A percentile compares a stretch with the other conserved stretches of the same genome.
Conservation (phyloP, 2,797 vertebrate species). For the Epinephelus coioides region DNA sequence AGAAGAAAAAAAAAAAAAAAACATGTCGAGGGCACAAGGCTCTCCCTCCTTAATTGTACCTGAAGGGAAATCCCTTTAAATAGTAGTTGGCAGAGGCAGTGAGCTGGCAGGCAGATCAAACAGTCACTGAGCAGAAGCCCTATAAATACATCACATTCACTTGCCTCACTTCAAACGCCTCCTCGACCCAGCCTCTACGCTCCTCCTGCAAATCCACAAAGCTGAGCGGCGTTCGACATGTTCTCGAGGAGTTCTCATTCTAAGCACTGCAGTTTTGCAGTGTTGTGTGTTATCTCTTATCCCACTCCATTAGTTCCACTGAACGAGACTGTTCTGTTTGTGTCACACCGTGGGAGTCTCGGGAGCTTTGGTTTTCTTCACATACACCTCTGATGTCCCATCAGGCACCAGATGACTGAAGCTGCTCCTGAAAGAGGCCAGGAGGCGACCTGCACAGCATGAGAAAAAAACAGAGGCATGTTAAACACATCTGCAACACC, state of each 20-base stretch:
- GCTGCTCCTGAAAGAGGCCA: constrained; percentile 89
- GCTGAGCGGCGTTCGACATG: constrained; percentile 30
- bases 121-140: constrained; percentile 79
- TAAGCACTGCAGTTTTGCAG: constrained; percentile 27
- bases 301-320: constrained; percentile 1
- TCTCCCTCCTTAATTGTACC: constrained; percentile 85
- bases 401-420: constrained; percentile 88
- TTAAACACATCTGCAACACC: constrained; percentile 54
- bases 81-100: constrained; percentile 79
- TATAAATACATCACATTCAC: constrained; percentile 88
- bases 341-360: constrained; percentile 66
- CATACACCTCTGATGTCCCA: constrained; percentile 85
- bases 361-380: constrained; percentile 84
- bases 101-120: constrained; percentile 87
- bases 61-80: constrained; percentile 89
- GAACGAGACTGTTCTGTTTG: constrained; percentile 19
- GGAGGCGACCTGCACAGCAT: constrained; percentile 85
- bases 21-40: constrained; percentile 61
- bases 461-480: constrained; percentile 31
- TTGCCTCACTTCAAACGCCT: constrained; percentile 77
- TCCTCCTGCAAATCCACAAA: constrained; percentile 41
- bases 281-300: neutral
- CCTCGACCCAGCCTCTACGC: constrained; percentile 38
- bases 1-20: constrained; percentile 30
- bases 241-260: constrained; percentile 42